Evolutionary conservation across 1,140 invertebrate species (phyloP).

Genomic region (Bombus affinis): DNA sequence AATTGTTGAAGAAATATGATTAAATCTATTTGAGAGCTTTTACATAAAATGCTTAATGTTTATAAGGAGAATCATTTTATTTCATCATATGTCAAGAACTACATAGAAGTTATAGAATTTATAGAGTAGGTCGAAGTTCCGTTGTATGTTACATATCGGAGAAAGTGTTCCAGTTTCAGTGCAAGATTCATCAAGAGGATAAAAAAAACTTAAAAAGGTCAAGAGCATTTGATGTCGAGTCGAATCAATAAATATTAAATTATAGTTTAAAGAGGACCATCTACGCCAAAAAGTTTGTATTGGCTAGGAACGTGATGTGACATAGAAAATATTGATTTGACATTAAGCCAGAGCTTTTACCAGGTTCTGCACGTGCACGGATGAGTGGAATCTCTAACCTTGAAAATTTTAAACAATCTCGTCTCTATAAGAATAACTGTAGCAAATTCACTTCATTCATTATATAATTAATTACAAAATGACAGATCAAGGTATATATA

Average conservation of each 20-base stretch:
- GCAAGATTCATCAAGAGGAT: background rate
- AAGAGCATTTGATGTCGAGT: conserved; percentile 13
- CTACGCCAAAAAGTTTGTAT: conserved; percentile 6
- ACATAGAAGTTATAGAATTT: background rate
- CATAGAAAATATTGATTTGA: conserved; percentile 29
- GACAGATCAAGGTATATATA: conserved; percentile 45
- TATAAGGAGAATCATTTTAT: background rate
- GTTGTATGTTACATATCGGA: background rate
- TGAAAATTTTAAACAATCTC: conserved; percentile 9
- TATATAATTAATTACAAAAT: conserved; percentile 13
- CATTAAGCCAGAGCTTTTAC: conserved; percentile 4
- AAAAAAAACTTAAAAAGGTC: conserved; percentile 28
- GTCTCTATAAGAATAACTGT: background rate
- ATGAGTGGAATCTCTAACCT: conserved; percentile 38
- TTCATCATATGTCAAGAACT: background rate
- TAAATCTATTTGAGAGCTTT: background rate
- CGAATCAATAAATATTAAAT: conserved; percentile 45
- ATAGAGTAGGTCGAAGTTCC: background rate
- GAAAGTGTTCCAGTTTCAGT: conserved; percentile 6
- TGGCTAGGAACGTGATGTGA: background rate
- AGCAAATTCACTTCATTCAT: no score
- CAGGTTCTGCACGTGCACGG: conserved; percentile 25
- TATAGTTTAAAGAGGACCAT: conserved; percentile 13
- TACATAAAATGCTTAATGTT: background rate
- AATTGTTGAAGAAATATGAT: background rate